A percentile compares a stretch with the other conserved stretches of the same genome.
These are phyloP conservation scores for Drosophila asahinai DNA, from an alignment of 1,140 invertebrate species.

Conservation along the genomic window DNA sequence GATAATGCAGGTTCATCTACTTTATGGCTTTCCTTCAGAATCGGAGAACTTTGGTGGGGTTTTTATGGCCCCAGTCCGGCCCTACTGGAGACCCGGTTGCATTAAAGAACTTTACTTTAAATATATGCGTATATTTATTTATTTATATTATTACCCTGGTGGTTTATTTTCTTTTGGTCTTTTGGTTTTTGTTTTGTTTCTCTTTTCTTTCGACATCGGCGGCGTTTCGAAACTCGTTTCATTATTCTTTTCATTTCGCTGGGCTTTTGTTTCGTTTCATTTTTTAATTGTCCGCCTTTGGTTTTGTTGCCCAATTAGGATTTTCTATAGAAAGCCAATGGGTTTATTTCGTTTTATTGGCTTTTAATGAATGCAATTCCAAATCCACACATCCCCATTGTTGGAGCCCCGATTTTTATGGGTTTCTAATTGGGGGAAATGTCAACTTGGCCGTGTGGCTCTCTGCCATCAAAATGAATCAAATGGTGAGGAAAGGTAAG, in stretches of 20 bases:
- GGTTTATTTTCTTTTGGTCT: conserved; percentile 8
- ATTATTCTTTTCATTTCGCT: conserved; percentile 47
- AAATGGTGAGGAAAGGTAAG: conserved; percentile 39
- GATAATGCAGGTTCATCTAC: conserved; percentile 45
- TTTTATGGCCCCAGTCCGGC: conserved; percentile 11
- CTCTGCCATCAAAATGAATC: conserved; percentile 18
- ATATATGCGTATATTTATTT: conserved; percentile 32
- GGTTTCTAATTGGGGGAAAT: conserved; percentile 59
- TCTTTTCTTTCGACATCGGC: background rate
- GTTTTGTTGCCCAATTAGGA: conserved; percentile 75
- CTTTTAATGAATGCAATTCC: conserved; percentile 73
- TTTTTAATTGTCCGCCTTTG: conserved; percentile 67
- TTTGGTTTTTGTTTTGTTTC: conserved; percentile 10
- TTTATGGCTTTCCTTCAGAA: conserved; percentile 26
- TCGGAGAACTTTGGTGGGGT: background rate
- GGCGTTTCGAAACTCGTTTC: conserved; percentile 25
- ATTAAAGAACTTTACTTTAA: conserved; percentile 19
- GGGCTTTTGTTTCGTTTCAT: conserved; percentile 67
- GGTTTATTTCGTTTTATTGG: conserved; percentile 76
- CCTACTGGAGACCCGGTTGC: conserved; percentile 16
- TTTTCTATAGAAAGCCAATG: conserved; percentile 77
- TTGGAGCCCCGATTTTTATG: conserved; percentile 50
- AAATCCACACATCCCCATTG: conserved; percentile 41
- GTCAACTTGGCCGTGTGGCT: conserved; percentile 6
- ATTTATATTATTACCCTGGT: conserved; percentile 29